Base-by-base conservation (phyloP, 2,888 invertebrate genomes). In the Macrophya annulata region DNA sequence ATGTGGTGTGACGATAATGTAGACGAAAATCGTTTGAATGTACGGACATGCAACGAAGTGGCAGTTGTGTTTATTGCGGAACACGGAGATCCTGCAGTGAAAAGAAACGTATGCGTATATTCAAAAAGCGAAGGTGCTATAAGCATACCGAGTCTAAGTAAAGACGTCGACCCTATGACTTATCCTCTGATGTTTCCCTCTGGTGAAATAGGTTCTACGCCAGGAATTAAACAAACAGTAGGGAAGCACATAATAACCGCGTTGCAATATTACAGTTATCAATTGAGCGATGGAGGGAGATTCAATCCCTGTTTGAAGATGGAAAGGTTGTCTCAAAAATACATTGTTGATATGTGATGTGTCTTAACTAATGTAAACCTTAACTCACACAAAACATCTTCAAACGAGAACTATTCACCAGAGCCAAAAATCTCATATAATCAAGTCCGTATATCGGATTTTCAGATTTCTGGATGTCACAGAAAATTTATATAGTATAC, bases 51-150 rank as follows among this genome's bases (percentile, higher is more conserved):
- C 59, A 87, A 87, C 76, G 86, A 87, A 79, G 86, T 87, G 43
- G 85, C 86, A 37, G 68, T 87, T 0, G 84, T 87, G 48, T 87
- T 86, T 85, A 68, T 83, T 4, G 76, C 25, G 59, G 55, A 87
- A 1, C 85, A 86, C 55, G 87, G 85, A 25, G 51, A 85, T 59
- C 86, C 86, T 31, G 85, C 84, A 3, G 45, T 31, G 31, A 1
- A 87, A 65, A 43, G 86, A 45, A 85, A 87, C 84, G 72, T 87
- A 43, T 85, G 85, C 65, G 82, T 86, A 4, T 85, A 85, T 83
- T 86, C 85, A n/a, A 86, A 85, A 86, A 72, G 2, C 45, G 6
- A 81, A 31, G 45, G 25, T 21, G 79, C 85, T 31, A 84, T 85
- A 12, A 25, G 45, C 17, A 86, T 86, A 31, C 84, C 84, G 9